Conservation (phyloP, 2,797 vertebrate species). For the Neosalanx taihuensis region DNA sequence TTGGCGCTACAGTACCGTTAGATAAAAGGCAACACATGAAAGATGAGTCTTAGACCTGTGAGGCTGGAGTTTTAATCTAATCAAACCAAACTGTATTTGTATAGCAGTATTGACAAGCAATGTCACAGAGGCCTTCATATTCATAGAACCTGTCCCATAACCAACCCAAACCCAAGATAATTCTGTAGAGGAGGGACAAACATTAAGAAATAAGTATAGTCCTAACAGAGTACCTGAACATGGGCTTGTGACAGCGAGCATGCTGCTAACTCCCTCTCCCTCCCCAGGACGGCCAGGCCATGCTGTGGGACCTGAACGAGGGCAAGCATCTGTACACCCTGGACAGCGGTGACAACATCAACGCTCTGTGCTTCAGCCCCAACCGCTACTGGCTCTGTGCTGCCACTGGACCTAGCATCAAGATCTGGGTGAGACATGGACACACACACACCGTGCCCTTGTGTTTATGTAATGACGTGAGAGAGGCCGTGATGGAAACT, state of each 20-base stretch:
- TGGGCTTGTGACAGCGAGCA: neutral
- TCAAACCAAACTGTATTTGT: neutral
- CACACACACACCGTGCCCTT: neutral
- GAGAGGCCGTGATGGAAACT: constrained; percentile 66
- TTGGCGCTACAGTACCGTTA: too few relatives aligned
- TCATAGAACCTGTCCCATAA: too few relatives aligned
- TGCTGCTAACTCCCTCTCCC: neutral
- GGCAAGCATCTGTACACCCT: constrained; percentile 96
- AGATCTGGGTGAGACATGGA: constrained; percentile 85
- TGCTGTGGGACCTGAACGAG: constrained; percentile 98
- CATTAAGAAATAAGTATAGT: too few relatives aligned
- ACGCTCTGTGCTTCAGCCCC: constrained; percentile 95
- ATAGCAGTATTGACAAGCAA: neutral
- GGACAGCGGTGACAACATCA: constrained; percentile 93
- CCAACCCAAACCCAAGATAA: too few relatives aligned
- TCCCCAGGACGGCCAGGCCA: constrained; percentile 89
- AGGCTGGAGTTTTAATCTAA: too few relatives aligned
- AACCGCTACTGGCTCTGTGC: constrained; percentile 98
- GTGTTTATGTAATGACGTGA: neutral
- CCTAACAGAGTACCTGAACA: neutral
- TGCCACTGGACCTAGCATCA: constrained; percentile 95
- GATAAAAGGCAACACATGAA: too few relatives aligned
- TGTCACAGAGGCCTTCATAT: too few relatives aligned
- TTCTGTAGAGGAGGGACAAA: too few relatives aligned
- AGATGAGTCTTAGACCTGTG: too few relatives aligned